Base-by-base conservation (phyloP, 1,140 invertebrate species). In the Uloborus diversus region DNA sequence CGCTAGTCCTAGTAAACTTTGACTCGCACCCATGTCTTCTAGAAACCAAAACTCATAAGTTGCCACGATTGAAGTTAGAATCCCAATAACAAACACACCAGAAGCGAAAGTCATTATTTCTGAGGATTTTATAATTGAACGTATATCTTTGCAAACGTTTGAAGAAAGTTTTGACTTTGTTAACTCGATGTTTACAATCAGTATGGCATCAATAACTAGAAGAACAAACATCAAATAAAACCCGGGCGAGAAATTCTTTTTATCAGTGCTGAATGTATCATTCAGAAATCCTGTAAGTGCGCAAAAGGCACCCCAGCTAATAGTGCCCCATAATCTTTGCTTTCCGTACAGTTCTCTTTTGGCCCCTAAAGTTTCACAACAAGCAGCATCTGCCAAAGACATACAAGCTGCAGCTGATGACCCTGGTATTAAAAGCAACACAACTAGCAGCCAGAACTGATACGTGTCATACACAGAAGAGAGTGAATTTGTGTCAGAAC, bases 281-380 rank as follows among this genome's bases (percentile, higher is more conserved):
- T 95, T 91, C 0, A 96, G 85, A 25, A 91, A 89, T 13, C 94
- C 94, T 33, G 92, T 89, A 9, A 94, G 82, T 27, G 94, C 87
- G 0, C 92, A 91, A 82, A 94, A 91, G 71, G 92, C 86, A 68
- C 94, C 94, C 84, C 92, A 94, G 1, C 94, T 94, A 1, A 95
- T 88, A 1, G 93, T 65, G 2, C 25, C 80, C 90, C 92, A 96
- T 82, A 95, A 88, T 78, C 93, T 89, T 84, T 96, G 94, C 79
- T 91, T 90, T 0, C 94, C 94, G 85, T 94, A 96, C 17, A 82
- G 49, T 28, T 79, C 68, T 0, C 32, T 57, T n/a, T 80, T 79
- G 2, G 82, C 81, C 3, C 81, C 84, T 62, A 84, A 42, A 7
- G 82, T 35, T 13, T 78, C 80, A 49, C 82, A 85, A 20, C 56